Evolutionary conservation across 2,888 invertebrate genomes (phyloP), one percentile per base, ranked within the genome.

Genomic region (Glyphotaelius pellucidus): DNA sequence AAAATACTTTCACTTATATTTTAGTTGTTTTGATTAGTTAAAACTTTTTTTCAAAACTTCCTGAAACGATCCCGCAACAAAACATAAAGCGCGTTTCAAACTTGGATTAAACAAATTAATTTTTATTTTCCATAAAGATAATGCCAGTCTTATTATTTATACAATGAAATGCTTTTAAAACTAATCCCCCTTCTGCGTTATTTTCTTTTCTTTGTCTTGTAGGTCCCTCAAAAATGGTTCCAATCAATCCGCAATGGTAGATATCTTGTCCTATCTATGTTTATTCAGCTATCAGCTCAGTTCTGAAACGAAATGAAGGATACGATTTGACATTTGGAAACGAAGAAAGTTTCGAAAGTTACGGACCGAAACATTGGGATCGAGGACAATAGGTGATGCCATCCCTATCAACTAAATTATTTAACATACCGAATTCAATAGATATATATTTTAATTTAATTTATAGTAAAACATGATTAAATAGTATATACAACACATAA

Each of bases 271-370:
- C 25, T 67, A 67, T 67, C 67, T 67, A 25, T 67, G 67, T 67
- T 67, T 67, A 67, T 67, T 67, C 67, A 67, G 67, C 67, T 67
- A 67, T 67, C 67, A 67, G n/a, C 25, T 9, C 67, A n/a, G n/a
- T 67, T 67, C 67, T 25, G 67, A 67, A 67, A 67, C 9, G 67
- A n/a, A 67, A 67, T 67, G 67, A 67, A n/a, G 25, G 67, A 67
- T 67, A 67, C 67, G 67, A 67, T 67, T 67, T 67, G 67, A n/a
- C 67, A 67, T 67, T 67, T 67, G 67, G 67, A 67, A 67, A 67
- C 67, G 67, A 67, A 67, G 67, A 67, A 67, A 67, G 67, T 67
- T 67, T n/a, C 67, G 67, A 67, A 67, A 67, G 67, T n/a, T 67
- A 67, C 25, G 19, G 67, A 5, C 67, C n/a, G 25, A 67, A 67